These are phyloP conservation scores for Choloepus didactylus DNA, from an alignment of 2,797 vertebrate genomes.

Conservation along the genomic window DNA sequence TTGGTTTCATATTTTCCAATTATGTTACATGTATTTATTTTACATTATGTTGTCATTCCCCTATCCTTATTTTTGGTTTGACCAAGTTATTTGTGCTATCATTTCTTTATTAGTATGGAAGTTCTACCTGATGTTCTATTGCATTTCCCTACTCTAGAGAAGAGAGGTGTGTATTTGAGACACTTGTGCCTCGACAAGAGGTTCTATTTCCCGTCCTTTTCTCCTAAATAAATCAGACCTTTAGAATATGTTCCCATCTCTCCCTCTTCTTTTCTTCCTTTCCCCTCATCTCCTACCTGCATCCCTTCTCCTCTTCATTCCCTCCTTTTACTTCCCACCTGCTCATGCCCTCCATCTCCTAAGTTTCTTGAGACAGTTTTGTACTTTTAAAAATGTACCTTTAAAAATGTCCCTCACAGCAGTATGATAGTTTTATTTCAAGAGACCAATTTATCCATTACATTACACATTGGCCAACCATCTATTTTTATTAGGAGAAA, in stretches of 20 bases:
- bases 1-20: conserved; percentile 8
- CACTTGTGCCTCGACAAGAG: not conserved
- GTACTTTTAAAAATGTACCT: not conserved
- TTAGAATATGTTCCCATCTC: not conserved
- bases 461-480: conserved; percentile 11
- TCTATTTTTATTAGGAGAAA: conserved; percentile 18
- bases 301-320: not conserved
- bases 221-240: not conserved
- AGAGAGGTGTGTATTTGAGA: not conserved
- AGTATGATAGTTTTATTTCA: conserved; percentile 27
- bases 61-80: conserved; percentile 16
- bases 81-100: not conserved
- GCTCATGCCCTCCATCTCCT: not conserved
- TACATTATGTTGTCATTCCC: not conserved
- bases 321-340: not conserved
- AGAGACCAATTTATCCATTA: not conserved
- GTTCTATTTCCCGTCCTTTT: not conserved
- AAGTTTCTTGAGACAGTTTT: not conserved
- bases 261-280: not conserved
- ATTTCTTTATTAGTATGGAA: not conserved
- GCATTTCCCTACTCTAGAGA: not conserved
- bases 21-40: not conserved
- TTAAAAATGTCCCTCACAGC: not conserved
- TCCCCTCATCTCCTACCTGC: not conserved
- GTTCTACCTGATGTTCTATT: not conserved